Evolutionary conservation across 1,140 invertebrate genomes (phyloP), one percentile per base, ranked within the genome.

Genomic region (Maniola jurtina): DNA sequence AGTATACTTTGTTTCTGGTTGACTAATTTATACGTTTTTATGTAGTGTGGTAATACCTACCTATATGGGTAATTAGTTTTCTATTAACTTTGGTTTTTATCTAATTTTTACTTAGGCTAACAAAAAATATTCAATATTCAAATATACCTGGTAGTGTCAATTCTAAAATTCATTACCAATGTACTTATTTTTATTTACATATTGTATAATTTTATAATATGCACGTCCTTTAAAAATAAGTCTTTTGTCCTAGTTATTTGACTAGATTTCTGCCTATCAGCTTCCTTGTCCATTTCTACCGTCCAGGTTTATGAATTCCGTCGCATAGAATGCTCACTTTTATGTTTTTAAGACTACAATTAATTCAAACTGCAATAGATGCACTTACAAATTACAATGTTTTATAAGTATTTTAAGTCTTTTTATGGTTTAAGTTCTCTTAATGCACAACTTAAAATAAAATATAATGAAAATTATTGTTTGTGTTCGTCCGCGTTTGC

Each of bases 281-380:
- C 16, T 45, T 65, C 48, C 67, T 77, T 71, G 74, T 82, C 82
- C 82, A 77, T 73, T 63, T 64, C 62, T 75, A 81, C 82, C 82
- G 82, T 84, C 82, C 82, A 79, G 61, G 58, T 56, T 50, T 62
- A 70, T 75, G 65, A 63, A 81, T 65, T 80, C 81, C 81, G 81
- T 84, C 81, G 82, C 80, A 71, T 54, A 72, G 14, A 52, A 52
- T 54, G 76, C 71, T 77, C 67, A 73, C 55, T 13, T 52, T 45
- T 25, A 52, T 50, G 48, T 52, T 52, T 16, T 16, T 13, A 52
- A 52, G 48, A 16, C 14, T 52, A 14, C 48, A 25, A 10, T 11
- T 5, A n/a, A n/a, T n/a, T n/a, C n/a, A n/a, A n/a, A n/a, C n/a
- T n/a, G n/a, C n/a, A n/a, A n/a, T n/a, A n/a, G n/a, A n/a, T n/a